Evolutionary conservation across 2,888 invertebrate species (phyloP), one percentile per base, ranked within the genome.

Genomic region (Microctonus brassicae): DNA sequence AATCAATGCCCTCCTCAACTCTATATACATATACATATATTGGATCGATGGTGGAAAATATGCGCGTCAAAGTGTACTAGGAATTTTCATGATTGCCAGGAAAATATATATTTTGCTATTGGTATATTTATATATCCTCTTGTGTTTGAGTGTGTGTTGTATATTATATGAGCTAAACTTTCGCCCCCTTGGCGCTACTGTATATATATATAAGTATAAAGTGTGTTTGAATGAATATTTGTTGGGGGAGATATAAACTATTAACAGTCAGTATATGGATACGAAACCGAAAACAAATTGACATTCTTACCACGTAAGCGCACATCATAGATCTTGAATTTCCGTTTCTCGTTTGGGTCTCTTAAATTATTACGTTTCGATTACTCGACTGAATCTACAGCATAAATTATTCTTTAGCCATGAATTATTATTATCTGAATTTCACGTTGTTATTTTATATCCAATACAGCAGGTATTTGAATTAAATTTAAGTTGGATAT

Each of bases 301-400:
- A 55, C 20, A 53, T 65, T 65, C 55, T 36, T 33, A 53, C 53
- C 65, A 65, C 65, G 53, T 64, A 65, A 29, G 29, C 55, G 24
- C 22, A 34, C 53, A 55, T 53, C 52, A 65, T 34, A n/a, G 65
- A 65, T 65, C 55, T 58, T 29, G 58, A 36, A 65, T 65, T 47
- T 47, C 58, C 42, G 36, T 36, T 36, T 63, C 34, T 36, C 58
- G 36, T 64, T 55, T 58, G 62, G 62, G 63, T 71, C 72, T 74
- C 69, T 77, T 83, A 81, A 82, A 83, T 83, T 81, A 82, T 82
- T 81, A 80, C 79, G 73, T 77, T 78, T 78, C 81, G 79, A 81
- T 83, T 80, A 80, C 77, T 79, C 77, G 79, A 77, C 77, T 78
- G 79, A 80, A 79, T 75, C 71, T 73, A 69, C 36, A 24, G 1